Conservation (phyloP, 2,113 vertebrate species). For the Chloebia gouldiae region DNA sequence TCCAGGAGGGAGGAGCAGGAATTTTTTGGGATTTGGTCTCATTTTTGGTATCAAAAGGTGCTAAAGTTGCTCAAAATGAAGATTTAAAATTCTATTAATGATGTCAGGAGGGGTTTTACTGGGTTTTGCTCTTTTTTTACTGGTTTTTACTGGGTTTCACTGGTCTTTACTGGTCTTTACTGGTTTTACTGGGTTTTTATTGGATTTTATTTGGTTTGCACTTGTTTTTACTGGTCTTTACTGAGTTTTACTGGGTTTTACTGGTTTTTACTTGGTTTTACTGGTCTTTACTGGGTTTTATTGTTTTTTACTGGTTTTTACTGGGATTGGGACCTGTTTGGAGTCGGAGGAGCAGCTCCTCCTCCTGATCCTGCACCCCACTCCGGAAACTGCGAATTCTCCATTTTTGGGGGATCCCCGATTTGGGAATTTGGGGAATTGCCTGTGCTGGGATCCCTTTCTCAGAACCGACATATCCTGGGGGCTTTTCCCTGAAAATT, state of each 20-base stretch:
- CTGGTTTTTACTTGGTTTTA: background rate
- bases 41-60: background rate
- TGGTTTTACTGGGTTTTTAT: no score
- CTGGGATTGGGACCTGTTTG: background rate
- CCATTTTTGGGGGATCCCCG: rapidly evolving
- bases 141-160: background rate
- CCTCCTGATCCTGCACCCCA: rapidly evolving
- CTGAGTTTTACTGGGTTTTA: no score
- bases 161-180: background rate
- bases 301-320: background rate
- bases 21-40: background rate
- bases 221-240: background rate
- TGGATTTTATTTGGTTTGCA: no score
- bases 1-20: background rate
- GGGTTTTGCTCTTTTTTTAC: background rate
- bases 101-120: background rate
- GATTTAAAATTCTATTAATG: background rate
- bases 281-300: background rate
- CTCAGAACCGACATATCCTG: slow-evolving; percentile 61
- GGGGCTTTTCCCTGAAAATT: slow-evolving; percentile 52
- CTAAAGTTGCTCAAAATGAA: rapidly evolving
- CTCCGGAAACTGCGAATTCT: rapidly evolving
- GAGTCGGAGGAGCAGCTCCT: background rate
- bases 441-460: background rate
- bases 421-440: rapidly evolving